phyloP scores from a whole-genome alignment of 2,888 invertebrate species.

The Drosophila fulvimacula region DNA sequence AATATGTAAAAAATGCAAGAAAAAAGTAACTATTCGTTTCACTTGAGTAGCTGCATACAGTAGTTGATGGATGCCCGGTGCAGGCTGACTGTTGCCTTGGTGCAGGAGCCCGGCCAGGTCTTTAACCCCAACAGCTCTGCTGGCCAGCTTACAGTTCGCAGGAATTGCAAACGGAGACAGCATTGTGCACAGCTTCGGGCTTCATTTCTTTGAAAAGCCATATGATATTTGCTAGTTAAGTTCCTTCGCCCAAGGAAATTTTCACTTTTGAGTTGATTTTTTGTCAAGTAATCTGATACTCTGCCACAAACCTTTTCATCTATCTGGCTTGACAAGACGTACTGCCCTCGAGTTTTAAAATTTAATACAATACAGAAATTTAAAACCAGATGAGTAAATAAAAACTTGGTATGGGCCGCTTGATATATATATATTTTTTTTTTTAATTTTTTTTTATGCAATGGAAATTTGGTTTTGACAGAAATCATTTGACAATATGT shows the following conservation, averaged over 20 bases:
- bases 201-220: conserved; percentile 19
- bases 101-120: background rate
- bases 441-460: background rate
- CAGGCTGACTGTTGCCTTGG: conserved; percentile 26
- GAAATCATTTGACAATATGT: background rate
- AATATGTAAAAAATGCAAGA: background rate
- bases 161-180: conserved; percentile 24
- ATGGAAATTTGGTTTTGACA: background rate
- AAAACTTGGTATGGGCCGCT: background rate
- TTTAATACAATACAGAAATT: background rate
- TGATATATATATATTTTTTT: no score
- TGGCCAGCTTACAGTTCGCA: conserved; percentile 14
- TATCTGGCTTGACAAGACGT: background rate
- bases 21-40: conserved; percentile 40
- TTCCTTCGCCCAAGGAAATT: conserved; percentile 1
- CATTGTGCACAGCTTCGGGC: conserved; percentile 25
- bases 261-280: conserved; percentile 3
- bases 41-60: conserved; percentile 36
- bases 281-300: background rate
- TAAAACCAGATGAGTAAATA: background rate
- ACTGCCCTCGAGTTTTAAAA: no score
- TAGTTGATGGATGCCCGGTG: conserved; percentile 56
- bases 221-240: conserved; percentile 14
- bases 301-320: background rate
- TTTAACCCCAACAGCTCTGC: background rate